phyloP scores from a whole-genome alignment of 2,888 invertebrate species.

The Drosophila yooni region DNA sequence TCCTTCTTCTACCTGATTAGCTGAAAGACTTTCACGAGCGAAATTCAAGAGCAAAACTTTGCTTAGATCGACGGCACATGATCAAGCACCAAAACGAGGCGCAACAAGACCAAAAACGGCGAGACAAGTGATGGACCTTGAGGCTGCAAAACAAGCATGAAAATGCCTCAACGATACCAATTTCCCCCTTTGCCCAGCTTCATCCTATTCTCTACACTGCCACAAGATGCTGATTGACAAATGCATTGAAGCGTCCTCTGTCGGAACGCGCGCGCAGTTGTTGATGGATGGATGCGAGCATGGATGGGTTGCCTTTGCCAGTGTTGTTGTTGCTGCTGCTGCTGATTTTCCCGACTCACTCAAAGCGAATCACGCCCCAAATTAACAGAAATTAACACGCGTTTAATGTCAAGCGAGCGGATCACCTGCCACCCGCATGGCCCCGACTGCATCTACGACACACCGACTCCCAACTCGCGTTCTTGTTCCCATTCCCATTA shows the following conservation, averaged over 20 bases:
- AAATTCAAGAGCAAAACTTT: slow-evolving; percentile 69
- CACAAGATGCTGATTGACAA: slow-evolving; percentile 67
- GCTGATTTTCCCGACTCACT: slow-evolving; percentile 1
- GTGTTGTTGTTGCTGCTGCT: slow-evolving; percentile 8
- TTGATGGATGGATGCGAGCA: slow-evolving; percentile 68
- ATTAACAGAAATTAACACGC: slow-evolving; percentile 79
- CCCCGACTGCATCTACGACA: slow-evolving; percentile 6
- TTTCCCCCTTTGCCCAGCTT: not conserved
- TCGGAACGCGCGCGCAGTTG: slow-evolving; percentile 42
- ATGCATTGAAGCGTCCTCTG: slow-evolving; percentile 64
- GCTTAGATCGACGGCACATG: slow-evolving; percentile 38
- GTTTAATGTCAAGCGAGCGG: slow-evolving; percentile 71
- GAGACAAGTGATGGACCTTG: slow-evolving; percentile 70
- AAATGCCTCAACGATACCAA: slow-evolving; percentile 47
- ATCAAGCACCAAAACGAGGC: slow-evolving; percentile 15
- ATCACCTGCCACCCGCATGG: slow-evolving; percentile 70
- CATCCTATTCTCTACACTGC: not conserved
- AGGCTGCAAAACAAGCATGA: slow-evolving; percentile 49
- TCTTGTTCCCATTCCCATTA: slow-evolving; percentile 14
- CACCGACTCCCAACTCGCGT: not conserved
- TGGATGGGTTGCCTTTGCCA: slow-evolving; percentile 32
- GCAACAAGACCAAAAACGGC: slow-evolving; percentile 15
- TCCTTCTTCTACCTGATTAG: not conserved
- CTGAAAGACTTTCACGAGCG: slow-evolving; percentile 37
- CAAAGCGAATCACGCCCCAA: slow-evolving; percentile 62